phyloP scores from a whole-genome alignment of 2,888 invertebrate species.

The Rhabditoides inermis region DNA sequence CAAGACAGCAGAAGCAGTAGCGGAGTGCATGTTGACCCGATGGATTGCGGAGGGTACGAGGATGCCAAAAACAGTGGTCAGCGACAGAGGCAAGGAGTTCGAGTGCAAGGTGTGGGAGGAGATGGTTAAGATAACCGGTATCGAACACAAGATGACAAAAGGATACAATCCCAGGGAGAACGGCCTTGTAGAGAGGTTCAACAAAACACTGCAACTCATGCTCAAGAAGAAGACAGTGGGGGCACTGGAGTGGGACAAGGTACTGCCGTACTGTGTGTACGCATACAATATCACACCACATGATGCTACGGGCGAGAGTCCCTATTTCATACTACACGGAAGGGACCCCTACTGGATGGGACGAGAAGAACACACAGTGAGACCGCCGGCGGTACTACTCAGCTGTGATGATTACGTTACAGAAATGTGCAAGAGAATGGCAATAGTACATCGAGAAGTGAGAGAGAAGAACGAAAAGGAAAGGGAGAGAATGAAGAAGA shows the following conservation, averaged over 20 bases:
- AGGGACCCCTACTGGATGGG: conserved; percentile 6
- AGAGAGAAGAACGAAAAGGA: conserved; percentile 5
- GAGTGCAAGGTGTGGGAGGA: conserved; percentile 6
- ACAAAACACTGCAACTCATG: conserved; percentile 10
- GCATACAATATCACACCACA: conserved; percentile 19
- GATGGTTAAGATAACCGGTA: conserved; percentile 6
- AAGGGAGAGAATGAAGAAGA: conserved; percentile 1
- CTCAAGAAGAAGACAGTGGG: conserved; percentile 9
- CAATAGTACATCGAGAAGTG: conserved; percentile 1
- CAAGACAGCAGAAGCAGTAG: conserved; percentile 14
- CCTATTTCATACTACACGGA: conserved; percentile 12
- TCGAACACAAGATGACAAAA: conserved; percentile 7
- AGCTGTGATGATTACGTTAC: conserved; percentile 12
- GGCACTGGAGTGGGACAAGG: conserved; percentile 16
- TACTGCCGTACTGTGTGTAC: conserved; percentile 13
- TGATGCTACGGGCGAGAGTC: conserved; percentile 12
- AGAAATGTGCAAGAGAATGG: not conserved
- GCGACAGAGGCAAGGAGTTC: conserved; percentile 15
- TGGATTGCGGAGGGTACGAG: conserved; percentile 14
- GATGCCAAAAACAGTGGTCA: conserved; percentile 7
- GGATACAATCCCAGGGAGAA: conserved; percentile 21
- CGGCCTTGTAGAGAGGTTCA: conserved; percentile 18
- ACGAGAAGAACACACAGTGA: too few relatives aligned
- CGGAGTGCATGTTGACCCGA: conserved; percentile 5
- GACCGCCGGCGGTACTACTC: too few relatives aligned